These are phyloP conservation scores for Caenorhabditis becei DNA, from an alignment of 2,888 invertebrate species.

Conservation along the genomic window DNA sequence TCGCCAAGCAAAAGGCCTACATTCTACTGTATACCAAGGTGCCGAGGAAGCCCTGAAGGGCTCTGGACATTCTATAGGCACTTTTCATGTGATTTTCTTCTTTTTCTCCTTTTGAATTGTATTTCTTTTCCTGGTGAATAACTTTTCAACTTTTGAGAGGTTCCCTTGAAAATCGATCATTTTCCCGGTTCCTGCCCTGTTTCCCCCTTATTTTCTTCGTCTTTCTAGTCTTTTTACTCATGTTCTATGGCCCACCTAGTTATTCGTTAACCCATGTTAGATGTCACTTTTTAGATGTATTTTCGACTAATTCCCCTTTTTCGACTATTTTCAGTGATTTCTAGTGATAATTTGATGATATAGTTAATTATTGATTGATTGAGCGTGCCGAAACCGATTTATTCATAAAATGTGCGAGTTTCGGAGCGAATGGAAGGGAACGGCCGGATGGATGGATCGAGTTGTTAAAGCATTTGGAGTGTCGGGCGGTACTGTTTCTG, in stretches of 20 bases:
- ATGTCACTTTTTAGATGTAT: no score
- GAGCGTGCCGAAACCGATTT: no score
- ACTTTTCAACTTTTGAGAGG: no score
- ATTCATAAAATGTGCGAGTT: neutral
- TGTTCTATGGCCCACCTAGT: constrained; percentile 45
- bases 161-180: no score
- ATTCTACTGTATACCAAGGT: constrained; percentile 88
- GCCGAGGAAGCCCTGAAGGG: constrained; percentile 16
- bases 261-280: no score
- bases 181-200: no score
- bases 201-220: no score
- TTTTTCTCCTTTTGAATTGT: neutral
- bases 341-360: no score
- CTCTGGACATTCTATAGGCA: neutral
- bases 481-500: constrained; percentile 69
- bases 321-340: no score
- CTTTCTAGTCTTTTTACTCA: constrained; percentile 7
- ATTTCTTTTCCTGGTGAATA: neutral
- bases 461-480: constrained; percentile 74
- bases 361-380: no score
- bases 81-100: neutral
- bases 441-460: no score
- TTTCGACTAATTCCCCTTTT: no score
- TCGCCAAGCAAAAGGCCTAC: constrained; percentile 90
- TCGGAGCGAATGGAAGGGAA: neutral